A percentile compares a stretch with the other conserved stretches of the same genome.
These are phyloP conservation scores for Hippocampus comes DNA, from an alignment of 2,113 vertebrate species.

Conservation along the genomic window DNA sequence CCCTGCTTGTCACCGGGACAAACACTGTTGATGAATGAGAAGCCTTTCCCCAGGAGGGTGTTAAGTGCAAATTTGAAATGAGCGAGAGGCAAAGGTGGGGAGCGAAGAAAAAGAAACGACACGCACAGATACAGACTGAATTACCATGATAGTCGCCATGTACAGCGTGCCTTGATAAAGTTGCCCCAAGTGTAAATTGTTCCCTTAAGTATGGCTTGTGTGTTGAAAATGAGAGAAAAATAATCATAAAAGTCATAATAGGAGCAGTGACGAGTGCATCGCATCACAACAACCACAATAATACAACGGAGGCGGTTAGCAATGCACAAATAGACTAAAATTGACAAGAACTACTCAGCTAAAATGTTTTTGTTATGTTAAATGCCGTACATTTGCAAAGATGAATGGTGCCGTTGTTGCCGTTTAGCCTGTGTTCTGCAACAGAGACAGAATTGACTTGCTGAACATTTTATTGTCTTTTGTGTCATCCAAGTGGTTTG, in stretches of 20 bases:
- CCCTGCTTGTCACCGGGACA: conserved; percentile 80
- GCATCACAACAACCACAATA: conserved; percentile 53
- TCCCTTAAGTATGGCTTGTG: conserved; percentile 45
- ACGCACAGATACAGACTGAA: conserved; percentile 47
- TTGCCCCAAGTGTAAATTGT: conserved; percentile 67
- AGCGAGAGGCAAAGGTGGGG: conserved; percentile 51
- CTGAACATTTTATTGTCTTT: conserved; percentile 35
- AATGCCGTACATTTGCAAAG: conserved; percentile 24
- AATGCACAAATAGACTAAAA: conserved; percentile 67
- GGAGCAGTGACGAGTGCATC: conserved; percentile 42
- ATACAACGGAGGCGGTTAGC: conserved; percentile 58
- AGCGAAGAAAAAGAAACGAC: conserved; percentile 25
- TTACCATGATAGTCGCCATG: conserved; percentile 60
- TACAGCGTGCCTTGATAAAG: conserved; percentile 60
- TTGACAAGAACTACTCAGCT: conserved; percentile 64
- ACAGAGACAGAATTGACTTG: conserved; percentile 22
- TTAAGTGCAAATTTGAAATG: conserved; percentile 81
- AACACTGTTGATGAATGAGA: conserved; percentile 83
- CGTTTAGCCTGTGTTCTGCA: conserved; percentile 21
- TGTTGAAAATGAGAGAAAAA: conserved; percentile 51
- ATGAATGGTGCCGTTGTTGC: conserved; percentile 15
- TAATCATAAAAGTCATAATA: conserved; percentile 13
- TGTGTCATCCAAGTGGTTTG: conserved; percentile 34
- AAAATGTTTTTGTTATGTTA: conserved; percentile 10
- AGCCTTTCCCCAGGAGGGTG: conserved; percentile 77